phyloP scores from a whole-genome alignment of 2,113 vertebrate species.

The Ochotona princeps region DNA sequence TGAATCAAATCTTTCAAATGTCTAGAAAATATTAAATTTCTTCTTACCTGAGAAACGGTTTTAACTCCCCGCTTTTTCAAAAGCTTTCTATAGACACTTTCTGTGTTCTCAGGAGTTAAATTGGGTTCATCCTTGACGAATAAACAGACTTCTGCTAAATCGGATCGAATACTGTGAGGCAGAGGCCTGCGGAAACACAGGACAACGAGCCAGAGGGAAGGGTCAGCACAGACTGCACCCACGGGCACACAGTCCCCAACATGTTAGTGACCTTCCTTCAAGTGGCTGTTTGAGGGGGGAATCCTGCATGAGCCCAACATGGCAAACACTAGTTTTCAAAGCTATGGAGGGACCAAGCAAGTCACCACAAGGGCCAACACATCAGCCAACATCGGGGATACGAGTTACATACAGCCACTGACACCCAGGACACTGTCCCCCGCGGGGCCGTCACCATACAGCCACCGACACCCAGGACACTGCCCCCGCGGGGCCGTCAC shows the following conservation, averaged over 20 bases:
- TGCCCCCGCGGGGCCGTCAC: no score
- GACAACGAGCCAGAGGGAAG: not conserved
- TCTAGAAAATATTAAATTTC: not conserved
- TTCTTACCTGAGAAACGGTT: constrained; percentile 89
- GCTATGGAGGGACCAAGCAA: not conserved
- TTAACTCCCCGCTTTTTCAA: constrained; percentile 88
- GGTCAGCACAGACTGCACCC: not conserved
- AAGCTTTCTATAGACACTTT: constrained; percentile 92
- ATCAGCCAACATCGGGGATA: not conserved
- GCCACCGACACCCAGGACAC: no score
- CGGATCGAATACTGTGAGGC: constrained; percentile 89
- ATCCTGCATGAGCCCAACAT: not conserved
- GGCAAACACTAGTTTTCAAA: not conserved
- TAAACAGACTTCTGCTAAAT: constrained; percentile 92
- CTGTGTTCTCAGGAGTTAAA: constrained; percentile 92
- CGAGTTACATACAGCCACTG: not conserved
- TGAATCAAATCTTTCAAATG: not conserved
- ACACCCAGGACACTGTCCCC: no score
- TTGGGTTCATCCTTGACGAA: constrained; percentile 91
- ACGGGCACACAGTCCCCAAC: not conserved
- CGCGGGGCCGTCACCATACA: no score
- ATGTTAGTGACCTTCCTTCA: not conserved
- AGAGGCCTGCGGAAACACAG: constrained; percentile 85
- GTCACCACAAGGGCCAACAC: not conserved
- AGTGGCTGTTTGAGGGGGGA: not conserved